Conservation (phyloP, 2,888 invertebrate genomes). For the Autographa pulchrina region DNA sequence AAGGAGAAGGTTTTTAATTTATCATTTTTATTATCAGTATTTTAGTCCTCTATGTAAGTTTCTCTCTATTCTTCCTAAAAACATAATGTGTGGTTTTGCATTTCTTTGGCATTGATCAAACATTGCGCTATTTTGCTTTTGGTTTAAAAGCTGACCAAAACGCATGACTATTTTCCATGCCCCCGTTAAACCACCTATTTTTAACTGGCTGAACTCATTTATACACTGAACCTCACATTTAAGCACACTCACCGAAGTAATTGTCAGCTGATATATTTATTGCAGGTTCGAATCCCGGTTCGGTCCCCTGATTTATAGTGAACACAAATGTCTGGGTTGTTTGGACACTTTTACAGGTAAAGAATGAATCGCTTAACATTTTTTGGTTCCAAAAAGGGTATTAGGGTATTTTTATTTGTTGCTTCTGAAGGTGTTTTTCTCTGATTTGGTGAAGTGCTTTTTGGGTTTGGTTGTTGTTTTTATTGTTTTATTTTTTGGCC, state of each 20-base stretch:
- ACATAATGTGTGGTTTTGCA: no score
- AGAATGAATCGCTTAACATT: slow-evolving; percentile 53
- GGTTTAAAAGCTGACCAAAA: no score
- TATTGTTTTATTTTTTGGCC: not conserved
- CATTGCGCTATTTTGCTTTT: no score
- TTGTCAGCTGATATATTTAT: slow-evolving; percentile 78
- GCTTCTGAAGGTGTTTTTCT: slow-evolving; percentile 18
- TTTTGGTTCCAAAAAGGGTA: slow-evolving; percentile 32
- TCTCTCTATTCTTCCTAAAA: no score
- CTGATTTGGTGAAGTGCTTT: slow-evolving; percentile 14
- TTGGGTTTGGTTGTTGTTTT: not conserved
- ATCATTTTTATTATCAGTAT: no score
- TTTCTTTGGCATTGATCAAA: no score
- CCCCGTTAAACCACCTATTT: not conserved
- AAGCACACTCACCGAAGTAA: slow-evolving; percentile 63
- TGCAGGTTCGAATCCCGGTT: slow-evolving; percentile 63
- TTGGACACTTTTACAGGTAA: slow-evolving; percentile 48
- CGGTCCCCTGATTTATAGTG: slow-evolving; percentile 66
- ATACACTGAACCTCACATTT: slow-evolving; percentile 40
- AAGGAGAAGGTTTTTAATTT: no score
- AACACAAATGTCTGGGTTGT: slow-evolving; percentile 37
- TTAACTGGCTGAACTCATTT: slow-evolving; percentile 34
- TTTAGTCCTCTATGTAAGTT: no score
- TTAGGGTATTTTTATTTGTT: slow-evolving; percentile 17
- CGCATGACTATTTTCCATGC: not conserved